Percentiles rank a stretch among this genome's conserved stretches.
Evolutionary conservation across 2,113 vertebrate genomes (phyloP).

Genomic region (Gnathonemus echidnorhynchus): DNA sequence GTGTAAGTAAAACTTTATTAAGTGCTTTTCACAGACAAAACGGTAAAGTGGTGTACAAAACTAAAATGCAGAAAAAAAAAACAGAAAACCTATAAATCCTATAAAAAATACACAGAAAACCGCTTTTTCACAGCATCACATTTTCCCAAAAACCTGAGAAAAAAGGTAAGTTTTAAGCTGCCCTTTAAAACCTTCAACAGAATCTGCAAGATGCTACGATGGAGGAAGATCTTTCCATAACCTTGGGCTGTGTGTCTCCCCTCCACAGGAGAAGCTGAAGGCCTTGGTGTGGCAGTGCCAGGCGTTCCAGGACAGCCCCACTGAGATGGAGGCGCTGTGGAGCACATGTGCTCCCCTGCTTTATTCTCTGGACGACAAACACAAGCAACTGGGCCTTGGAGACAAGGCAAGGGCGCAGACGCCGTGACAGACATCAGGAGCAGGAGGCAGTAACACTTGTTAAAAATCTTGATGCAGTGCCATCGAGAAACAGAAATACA

Average conservation of each 20-base stretch:
- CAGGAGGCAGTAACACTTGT: background rate
- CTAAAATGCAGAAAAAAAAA: too few relatives aligned
- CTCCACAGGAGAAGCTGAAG: constrained; percentile 74
- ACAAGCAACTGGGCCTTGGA: constrained; percentile 77
- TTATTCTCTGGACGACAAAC: constrained; percentile 71
- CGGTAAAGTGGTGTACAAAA: too few relatives aligned
- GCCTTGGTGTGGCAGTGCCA: constrained; percentile 69
- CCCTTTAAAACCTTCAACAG: too few relatives aligned
- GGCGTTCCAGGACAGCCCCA: constrained; percentile 64
- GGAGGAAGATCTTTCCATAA: too few relatives aligned
- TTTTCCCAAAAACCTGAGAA: too few relatives aligned
- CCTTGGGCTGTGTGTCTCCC: background rate
- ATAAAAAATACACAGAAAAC: too few relatives aligned
- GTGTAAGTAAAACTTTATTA: background rate
- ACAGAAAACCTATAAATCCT: too few relatives aligned
- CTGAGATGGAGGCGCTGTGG: constrained; percentile 69
- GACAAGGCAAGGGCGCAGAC: constrained; percentile 57
- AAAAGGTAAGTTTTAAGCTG: too few relatives aligned
- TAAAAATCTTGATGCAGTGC: background rate
- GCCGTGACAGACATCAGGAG: background rate
- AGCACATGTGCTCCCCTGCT: constrained; percentile 64
- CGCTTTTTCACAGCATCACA: too few relatives aligned
- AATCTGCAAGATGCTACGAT: too few relatives aligned
- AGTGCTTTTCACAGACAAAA: background rate
- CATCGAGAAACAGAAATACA: background rate